phyloP scores from a whole-genome alignment of 2,888 invertebrate genomes.

The Epirrhoe alternata region DNA sequence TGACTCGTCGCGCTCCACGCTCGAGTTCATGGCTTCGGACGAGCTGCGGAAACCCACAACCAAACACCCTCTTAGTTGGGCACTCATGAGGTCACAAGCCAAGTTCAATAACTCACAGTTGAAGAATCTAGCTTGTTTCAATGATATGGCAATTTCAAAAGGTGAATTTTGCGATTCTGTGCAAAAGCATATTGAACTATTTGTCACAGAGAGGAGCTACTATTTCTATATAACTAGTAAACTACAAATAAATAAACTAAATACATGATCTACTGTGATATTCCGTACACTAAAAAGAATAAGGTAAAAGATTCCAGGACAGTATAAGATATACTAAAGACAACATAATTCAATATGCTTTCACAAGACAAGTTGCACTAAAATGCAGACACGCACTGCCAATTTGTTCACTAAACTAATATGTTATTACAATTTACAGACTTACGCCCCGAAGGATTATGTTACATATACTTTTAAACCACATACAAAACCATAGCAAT shows the following conservation, averaged over 20 bases:
- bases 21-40: constrained; percentile 81
- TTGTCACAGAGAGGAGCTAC: constrained; percentile 46
- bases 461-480: constrained; percentile 81
- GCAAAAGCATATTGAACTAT: constrained; percentile 83
- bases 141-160: constrained; percentile 66
- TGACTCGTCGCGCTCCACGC: constrained; percentile 80
- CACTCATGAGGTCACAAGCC: constrained; percentile 54
- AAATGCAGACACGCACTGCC: constrained; percentile 86
- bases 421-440: constrained; percentile 61
- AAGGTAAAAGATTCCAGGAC: constrained; percentile 14
- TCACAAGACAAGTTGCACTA: constrained; percentile 81
- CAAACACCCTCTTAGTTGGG: constrained; percentile 80
- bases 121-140: constrained; percentile 68
- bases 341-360: constrained; percentile 82
- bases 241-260: constrained; percentile 31
- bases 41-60: constrained; percentile 85
- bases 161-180: constrained; percentile 73
- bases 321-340: constrained; percentile 43
- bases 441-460: constrained; percentile 76
- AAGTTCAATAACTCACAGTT: constrained; percentile 63
- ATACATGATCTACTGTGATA: constrained; percentile 26
- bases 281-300: constrained; percentile 6
- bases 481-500: constrained; percentile 82
- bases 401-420: constrained; percentile 70
- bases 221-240: constrained; percentile 23